Percentiles rank a stretch among this genome's conserved stretches.
Conservation (phyloP, 2,113 vertebrate species). For the Martes martes region DNA sequence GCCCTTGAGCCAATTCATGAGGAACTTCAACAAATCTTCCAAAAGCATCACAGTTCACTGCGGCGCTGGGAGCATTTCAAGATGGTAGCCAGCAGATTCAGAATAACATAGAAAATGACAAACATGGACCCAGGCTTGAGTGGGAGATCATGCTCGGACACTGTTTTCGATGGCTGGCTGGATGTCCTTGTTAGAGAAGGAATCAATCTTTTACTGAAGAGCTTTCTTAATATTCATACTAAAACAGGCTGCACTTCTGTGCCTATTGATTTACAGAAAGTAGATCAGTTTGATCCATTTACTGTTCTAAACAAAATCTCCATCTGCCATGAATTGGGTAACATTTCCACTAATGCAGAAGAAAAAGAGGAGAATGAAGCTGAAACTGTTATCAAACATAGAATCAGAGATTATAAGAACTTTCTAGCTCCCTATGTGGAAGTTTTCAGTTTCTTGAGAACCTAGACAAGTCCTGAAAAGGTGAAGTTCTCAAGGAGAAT, state of each 20-base stretch:
- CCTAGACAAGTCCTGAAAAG: conserved; percentile 83
- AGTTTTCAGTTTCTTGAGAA: conserved; percentile 89
- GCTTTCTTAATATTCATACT: conserved; percentile 94
- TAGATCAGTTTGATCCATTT: conserved; percentile 89
- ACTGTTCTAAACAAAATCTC: conserved; percentile 87
- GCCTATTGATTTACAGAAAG: conserved; percentile 85
- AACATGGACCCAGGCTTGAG: conserved; percentile 68
- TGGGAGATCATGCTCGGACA: conserved; percentile 93
- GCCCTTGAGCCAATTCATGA: conserved; percentile 85
- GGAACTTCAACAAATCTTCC: conserved; percentile 78
- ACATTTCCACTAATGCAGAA: neutral
- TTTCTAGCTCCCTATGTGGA: conserved; percentile 89
- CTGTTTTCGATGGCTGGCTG: conserved; percentile 92
- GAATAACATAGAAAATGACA: conserved; percentile 64
- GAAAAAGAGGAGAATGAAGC: neutral
- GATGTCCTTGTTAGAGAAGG: conserved; percentile 94
- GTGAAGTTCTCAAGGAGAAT: conserved; percentile 87
- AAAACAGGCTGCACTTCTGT: conserved; percentile 90
- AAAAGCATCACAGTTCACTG: conserved; percentile 80
- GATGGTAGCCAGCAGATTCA: conserved; percentile 49
- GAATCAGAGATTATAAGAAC: conserved; percentile 85
- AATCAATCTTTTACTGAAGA: conserved; percentile 93
- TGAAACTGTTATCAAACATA: neutral
- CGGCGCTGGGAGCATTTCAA: conserved; percentile 86
- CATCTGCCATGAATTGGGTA: neutral